Conservation (phyloP, 2,888 invertebrate species). For the Conomelus anceps region DNA sequence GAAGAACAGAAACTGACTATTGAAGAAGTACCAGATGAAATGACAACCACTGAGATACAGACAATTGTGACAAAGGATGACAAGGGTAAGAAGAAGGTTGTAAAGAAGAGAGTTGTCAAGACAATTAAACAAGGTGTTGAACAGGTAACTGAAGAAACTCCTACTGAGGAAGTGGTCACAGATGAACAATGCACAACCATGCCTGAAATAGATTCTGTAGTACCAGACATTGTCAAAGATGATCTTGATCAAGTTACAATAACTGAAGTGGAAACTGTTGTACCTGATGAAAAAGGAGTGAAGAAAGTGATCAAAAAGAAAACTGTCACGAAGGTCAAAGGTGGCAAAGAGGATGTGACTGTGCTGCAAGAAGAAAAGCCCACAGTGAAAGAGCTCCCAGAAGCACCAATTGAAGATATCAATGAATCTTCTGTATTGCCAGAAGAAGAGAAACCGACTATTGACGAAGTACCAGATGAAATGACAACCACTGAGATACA, state of each 20-base stretch:
- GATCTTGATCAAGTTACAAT: not conserved
- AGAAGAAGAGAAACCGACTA: constrained; percentile 36
- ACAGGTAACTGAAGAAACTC: not conserved
- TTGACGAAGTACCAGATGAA: constrained; percentile 11
- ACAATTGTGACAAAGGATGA: not conserved
- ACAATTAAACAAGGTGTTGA: not conserved
- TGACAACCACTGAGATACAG: not conserved
- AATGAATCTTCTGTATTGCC: too few species aligned
- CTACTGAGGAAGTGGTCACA: not conserved
- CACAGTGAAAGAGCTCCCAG: constrained; percentile 35
- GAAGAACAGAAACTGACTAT: constrained; percentile 40
- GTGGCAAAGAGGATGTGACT: constrained; percentile 18
- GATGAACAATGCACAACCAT: not conserved
- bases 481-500: not conserved
- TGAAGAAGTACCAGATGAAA: constrained; percentile 54
- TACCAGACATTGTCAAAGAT: not conserved
- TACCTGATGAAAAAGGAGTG: not conserved
- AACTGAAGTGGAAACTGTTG: not conserved
- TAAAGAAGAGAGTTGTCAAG: not conserved
- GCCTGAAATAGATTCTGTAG: not conserved
- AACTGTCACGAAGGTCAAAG: not conserved
- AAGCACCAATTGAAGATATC: too few species aligned
- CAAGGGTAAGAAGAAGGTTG: not conserved
- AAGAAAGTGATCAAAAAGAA: not conserved
- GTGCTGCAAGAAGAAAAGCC: constrained; percentile 15